Evolutionary conservation across 1,140 invertebrate species (phyloP).

Genomic region (Leptoteleia sp.): DNA sequence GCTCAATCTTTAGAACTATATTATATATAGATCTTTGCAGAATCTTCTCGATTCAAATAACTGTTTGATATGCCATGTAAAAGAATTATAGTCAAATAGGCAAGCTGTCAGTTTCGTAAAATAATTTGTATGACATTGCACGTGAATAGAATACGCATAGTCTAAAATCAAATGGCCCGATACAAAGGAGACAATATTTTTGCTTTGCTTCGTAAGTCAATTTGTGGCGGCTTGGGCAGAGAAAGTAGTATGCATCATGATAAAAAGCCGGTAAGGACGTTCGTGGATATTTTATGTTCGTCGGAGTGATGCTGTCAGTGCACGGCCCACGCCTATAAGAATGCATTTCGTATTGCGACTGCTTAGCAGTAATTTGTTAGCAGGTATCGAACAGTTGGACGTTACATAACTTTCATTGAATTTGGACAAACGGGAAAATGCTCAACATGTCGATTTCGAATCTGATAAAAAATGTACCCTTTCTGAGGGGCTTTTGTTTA

Average conservation of each 20-base stretch:
- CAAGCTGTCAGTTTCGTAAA: no score
- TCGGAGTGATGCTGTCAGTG: slow-evolving; percentile 44
- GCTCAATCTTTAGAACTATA: no score
- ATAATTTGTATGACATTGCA: slow-evolving; percentile 10
- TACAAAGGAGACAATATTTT: slow-evolving; percentile 38
- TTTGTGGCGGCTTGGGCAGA: slow-evolving; percentile 27
- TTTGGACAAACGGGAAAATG: slow-evolving; percentile 55
- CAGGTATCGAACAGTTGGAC: slow-evolving; percentile 28
- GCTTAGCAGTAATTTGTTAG: slow-evolving; percentile 29
- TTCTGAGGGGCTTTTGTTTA: slow-evolving; percentile 37
- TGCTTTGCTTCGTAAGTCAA: slow-evolving; percentile 4
- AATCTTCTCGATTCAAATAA: no score
- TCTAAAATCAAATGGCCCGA: neutral
- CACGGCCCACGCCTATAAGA: slow-evolving; percentile 44
- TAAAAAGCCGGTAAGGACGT: slow-evolving; percentile 52
- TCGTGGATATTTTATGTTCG: slow-evolving; percentile 44
- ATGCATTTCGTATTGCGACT: slow-evolving; percentile 30
- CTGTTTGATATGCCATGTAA: no score
- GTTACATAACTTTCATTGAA: slow-evolving; percentile 52
- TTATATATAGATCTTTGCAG: no score
- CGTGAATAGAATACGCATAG: slow-evolving; percentile 20
- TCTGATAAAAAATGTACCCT: slow-evolving; percentile 32
- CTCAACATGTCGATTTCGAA: slow-evolving; percentile 21
- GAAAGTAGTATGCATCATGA: slow-evolving; percentile 62
- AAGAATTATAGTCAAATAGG: no score